Evolutionary conservation across 2,888 invertebrate genomes (phyloP).

Genomic region (Sepiola atlantica): DNA sequence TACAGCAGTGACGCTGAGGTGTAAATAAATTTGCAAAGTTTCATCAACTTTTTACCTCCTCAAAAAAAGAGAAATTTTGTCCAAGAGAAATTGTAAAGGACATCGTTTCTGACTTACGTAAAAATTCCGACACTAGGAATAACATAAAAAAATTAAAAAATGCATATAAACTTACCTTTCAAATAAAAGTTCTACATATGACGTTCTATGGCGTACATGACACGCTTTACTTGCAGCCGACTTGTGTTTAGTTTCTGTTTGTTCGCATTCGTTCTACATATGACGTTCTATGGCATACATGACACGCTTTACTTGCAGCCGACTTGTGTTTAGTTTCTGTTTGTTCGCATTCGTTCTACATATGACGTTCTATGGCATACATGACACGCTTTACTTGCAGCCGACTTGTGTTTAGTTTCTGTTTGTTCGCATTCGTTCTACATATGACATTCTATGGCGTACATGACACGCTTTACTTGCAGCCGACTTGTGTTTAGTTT

Average conservation of each 20-base stretch:
- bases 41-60: not conserved
- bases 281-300: too few relatives aligned
- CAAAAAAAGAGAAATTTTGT: not conserved
- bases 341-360: not conserved
- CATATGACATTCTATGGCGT: too few relatives aligned
- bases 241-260: too few relatives aligned
- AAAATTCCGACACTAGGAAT: not conserved
- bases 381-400: not conserved
- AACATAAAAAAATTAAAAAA: not conserved
- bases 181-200: not conserved
- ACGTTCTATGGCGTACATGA: not conserved
- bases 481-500: rapidly evolving
- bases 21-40: not conserved
- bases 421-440: not conserved
- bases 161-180: not conserved
- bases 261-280: not conserved
- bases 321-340: too few relatives aligned
- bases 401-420: too few relatives aligned
- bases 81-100: not conserved
- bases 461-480: not conserved
- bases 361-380: too few relatives aligned
- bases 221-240: not conserved
- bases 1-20: not conserved
- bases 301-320: not conserved
- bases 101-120: not conserved